Percentiles rank a stretch among this genome's conserved stretches.
phyloP scores from a whole-genome alignment of 1,140 invertebrate species.

The Drosophila biarmipes region DNA sequence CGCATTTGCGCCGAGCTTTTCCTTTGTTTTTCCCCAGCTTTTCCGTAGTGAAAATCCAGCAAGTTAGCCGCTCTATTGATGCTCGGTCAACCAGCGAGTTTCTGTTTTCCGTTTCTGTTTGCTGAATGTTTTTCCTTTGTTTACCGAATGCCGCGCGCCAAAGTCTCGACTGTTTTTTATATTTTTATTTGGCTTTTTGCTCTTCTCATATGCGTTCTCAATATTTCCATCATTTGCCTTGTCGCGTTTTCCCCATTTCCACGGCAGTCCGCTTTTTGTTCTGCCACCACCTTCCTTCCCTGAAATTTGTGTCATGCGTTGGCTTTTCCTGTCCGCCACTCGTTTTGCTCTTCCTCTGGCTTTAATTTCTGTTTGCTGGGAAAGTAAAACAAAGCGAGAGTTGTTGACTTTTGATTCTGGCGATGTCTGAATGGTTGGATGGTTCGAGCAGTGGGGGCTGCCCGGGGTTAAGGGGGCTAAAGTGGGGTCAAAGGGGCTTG shows the following conservation, averaged over 20 bases:
- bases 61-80: conserved; percentile 68
- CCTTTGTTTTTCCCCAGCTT: conserved; percentile 44
- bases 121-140: conserved; percentile 36
- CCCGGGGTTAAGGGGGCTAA: conserved; percentile 4
- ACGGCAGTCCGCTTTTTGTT: conserved; percentile 59
- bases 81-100: conserved; percentile 68
- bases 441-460: background rate
- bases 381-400: conserved; percentile 68
- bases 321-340: conserved; percentile 59
- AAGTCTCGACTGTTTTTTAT: conserved; percentile 20
- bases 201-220: conserved; percentile 46
- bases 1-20: conserved; percentile 49
- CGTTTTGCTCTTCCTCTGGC: conserved; percentile 39
- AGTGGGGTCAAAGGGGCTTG: background rate
- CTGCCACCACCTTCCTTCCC: conserved; percentile 52
- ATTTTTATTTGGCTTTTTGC: conserved; percentile 11
- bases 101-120: conserved; percentile 40
- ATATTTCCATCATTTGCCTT: conserved; percentile 59
- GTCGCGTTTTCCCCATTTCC: conserved; percentile 67
- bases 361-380: conserved; percentile 78
- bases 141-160: conserved; percentile 55
- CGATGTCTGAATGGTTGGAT: conserved; percentile 18
- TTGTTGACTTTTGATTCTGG: conserved; percentile 68
- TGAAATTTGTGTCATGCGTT: conserved; percentile 77
- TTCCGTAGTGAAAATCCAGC: conserved; percentile 39